A percentile compares a stretch with the other conserved stretches of the same genome.
phyloP scores from a whole-genome alignment of 2,888 invertebrate genomes.

The Stenchaetothrips biformis region DNA sequence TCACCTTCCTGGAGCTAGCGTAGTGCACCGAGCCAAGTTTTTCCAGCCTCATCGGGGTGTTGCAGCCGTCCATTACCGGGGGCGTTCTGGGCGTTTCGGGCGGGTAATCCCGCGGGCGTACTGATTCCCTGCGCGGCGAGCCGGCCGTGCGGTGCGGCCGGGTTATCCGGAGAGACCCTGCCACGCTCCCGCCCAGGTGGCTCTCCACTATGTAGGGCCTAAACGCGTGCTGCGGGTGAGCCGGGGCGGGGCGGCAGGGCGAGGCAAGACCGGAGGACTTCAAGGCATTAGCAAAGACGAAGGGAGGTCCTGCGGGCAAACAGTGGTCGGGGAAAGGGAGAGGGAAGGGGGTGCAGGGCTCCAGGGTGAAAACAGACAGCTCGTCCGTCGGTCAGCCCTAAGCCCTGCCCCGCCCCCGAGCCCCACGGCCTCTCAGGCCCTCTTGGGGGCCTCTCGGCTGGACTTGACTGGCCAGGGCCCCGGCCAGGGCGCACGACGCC shows the following conservation, averaged over 20 bases:
- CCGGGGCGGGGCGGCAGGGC: background rate
- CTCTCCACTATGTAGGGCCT: no score
- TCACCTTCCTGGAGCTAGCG: background rate
- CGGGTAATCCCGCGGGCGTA: background rate
- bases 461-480: background rate
- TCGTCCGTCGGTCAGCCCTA: constrained; percentile 24
- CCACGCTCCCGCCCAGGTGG: no score
- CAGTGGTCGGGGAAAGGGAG: background rate
- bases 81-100: no score
- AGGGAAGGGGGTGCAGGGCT: background rate
- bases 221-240: no score
- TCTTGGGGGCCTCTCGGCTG: background rate
- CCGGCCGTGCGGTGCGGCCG: no score
- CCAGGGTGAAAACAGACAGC: constrained; percentile 24
- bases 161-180: no score
- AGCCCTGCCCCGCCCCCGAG: constrained; percentile 1
- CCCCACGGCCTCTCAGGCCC: background rate
- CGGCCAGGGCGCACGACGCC: background rate
- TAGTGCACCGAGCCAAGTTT: no score
- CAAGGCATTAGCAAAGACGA: constrained; percentile 20
- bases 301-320: constrained; percentile 14
- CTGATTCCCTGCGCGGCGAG: background rate
- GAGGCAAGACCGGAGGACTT: background rate
- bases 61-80: no score
- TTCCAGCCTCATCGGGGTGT: no score